Evolutionary conservation across 2,888 invertebrate species (phyloP).

Genomic region (Norana najaformis): DNA sequence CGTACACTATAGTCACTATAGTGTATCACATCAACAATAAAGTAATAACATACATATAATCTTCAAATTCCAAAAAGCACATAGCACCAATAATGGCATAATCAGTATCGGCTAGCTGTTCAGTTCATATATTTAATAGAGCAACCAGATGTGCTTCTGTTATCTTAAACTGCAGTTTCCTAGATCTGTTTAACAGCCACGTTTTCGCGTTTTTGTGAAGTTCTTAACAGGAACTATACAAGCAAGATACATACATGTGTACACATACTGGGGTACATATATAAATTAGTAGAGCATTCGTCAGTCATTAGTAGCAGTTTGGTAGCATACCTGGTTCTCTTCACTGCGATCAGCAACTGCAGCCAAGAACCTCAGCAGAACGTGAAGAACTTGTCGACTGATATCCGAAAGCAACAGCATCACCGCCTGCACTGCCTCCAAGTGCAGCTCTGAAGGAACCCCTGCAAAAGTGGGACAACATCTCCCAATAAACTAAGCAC

Average conservation of each 20-base stretch:
- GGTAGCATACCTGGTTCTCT: slow-evolving; percentile 63
- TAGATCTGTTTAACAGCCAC: too few species aligned
- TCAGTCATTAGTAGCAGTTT: neutral
- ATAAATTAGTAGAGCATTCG: neutral
- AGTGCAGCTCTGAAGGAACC: slow-evolving; percentile 62
- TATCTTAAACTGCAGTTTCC: too few species aligned
- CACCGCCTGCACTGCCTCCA: slow-evolving; percentile 87
- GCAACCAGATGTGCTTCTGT: neutral
- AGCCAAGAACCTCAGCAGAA: slow-evolving; percentile 81
- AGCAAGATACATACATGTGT: neutral
- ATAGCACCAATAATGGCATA: too few species aligned
- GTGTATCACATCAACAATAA: too few species aligned
- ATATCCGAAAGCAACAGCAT: slow-evolving; percentile 89
- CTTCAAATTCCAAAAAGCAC: too few species aligned
- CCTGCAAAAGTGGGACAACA: slow-evolving; percentile 28
- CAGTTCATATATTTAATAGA: too few species aligned
- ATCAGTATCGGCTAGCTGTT: too few species aligned
- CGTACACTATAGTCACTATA: too few species aligned
- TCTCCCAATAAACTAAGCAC: neutral
- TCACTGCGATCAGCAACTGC: slow-evolving; percentile 68
- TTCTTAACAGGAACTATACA: neutral
- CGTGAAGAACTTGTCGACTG: slow-evolving; percentile 87
- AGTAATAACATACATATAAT: too few species aligned
- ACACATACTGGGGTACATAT: neutral
- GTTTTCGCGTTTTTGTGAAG: too few species aligned